These are phyloP conservation scores for Sandelia bainsii DNA, from an alignment of 2,797 vertebrate species.

Conservation along the genomic window DNA sequence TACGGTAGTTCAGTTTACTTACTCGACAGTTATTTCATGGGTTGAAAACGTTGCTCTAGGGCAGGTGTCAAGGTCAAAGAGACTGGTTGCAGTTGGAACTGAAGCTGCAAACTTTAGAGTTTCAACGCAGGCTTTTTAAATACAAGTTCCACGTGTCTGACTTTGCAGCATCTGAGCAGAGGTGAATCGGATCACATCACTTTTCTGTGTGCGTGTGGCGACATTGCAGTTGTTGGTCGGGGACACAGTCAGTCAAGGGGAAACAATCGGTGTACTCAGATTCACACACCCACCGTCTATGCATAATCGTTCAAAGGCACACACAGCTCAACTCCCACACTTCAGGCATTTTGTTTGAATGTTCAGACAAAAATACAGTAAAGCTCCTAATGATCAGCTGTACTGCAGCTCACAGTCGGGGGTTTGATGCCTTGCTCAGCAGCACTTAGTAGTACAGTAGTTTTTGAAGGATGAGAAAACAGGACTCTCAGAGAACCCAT, in stretches of 20 bases:
- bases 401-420: neutral
- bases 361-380: neutral
- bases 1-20: neutral
- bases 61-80: neutral
- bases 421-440: slow-evolving; percentile 24
- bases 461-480: neutral
- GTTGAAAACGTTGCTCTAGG: neutral
- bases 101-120: slow-evolving; percentile 4
- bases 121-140: neutral
- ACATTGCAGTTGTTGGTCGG: slow-evolving; percentile 54
- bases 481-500: neutral
- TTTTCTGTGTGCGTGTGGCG: slow-evolving; percentile 21
- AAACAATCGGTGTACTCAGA: slow-evolving; percentile 20
- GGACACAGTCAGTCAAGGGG: slow-evolving; percentile 34
- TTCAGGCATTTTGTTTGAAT: slow-evolving; percentile 1
- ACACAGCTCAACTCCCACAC: neutral
- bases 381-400: neutral
- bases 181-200: slow-evolving; percentile 65
- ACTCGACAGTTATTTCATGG: neutral
- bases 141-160: slow-evolving; percentile 32
- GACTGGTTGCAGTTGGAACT: neutral
- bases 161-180: slow-evolving; percentile 68
- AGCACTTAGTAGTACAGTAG: neutral
- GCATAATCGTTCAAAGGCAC: slow-evolving; percentile 16
- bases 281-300: slow-evolving; percentile 4